phyloP scores from a whole-genome alignment of 1,140 invertebrate genomes.

The Anadara kagoshimensis region DNA sequence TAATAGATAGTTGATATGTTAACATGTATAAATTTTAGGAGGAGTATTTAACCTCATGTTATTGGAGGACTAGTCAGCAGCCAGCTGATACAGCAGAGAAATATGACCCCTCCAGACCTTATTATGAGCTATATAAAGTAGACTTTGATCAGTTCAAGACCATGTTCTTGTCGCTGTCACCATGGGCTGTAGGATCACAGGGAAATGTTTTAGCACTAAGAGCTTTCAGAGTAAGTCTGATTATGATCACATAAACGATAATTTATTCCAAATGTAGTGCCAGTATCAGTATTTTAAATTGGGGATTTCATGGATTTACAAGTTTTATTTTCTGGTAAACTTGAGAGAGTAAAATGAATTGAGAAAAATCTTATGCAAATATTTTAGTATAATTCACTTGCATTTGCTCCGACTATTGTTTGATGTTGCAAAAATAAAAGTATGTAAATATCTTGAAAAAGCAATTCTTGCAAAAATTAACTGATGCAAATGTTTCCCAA shows the following conservation, averaged over 20 bases:
- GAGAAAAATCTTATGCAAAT: too few relatives aligned
- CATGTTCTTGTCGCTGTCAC: slow-evolving; percentile 88
- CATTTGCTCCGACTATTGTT: too few relatives aligned
- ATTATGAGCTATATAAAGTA: slow-evolving; percentile 90
- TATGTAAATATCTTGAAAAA: too few relatives aligned
- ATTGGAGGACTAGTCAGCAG: slow-evolving; percentile 70
- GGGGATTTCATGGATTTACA: neutral
- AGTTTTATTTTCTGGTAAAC: too few relatives aligned
- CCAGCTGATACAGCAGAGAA: slow-evolving; percentile 70
- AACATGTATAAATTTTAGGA: slow-evolving; percentile 62
- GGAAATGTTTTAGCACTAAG: slow-evolving; percentile 86
- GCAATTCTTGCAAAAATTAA: too few relatives aligned
- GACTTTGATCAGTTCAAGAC: slow-evolving; percentile 93
- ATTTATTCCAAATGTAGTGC: neutral
- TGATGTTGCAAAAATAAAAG: too few relatives aligned
- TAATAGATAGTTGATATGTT: too few relatives aligned
- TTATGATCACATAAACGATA: too few relatives aligned
- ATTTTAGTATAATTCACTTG: too few relatives aligned
- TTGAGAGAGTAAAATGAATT: too few relatives aligned
- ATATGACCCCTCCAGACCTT: slow-evolving; percentile 76
- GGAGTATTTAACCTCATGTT: slow-evolving; percentile 82
- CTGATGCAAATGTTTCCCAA: too few relatives aligned
- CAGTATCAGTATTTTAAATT: neutral
- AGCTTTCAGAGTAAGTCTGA: slow-evolving; percentile 86
- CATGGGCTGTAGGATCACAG: slow-evolving; percentile 88